A percentile compares a stretch with the other conserved stretches of the same genome.
These are phyloP conservation scores for Cryptotis parvus DNA, from an alignment of 2,113 vertebrate species.

Conservation along the genomic window DNA sequence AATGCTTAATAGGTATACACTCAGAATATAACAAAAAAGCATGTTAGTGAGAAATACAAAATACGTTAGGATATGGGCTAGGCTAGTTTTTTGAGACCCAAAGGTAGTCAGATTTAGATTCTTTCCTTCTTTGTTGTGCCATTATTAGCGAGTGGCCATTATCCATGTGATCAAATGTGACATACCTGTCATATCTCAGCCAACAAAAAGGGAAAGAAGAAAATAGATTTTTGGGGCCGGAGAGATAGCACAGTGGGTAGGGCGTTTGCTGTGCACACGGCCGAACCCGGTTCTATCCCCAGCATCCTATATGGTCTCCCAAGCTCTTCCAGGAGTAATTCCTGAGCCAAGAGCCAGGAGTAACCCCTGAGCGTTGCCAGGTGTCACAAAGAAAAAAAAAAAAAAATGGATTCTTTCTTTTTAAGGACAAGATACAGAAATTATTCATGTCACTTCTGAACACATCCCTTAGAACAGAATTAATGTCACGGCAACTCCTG, in stretches of 20 bases:
- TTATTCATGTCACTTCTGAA: neutral
- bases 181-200: neutral
- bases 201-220: neutral
- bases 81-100: neutral
- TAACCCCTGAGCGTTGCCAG: too few relatives aligned
- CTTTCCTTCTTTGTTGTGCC: neutral
- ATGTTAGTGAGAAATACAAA: neutral
- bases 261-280: too few relatives aligned
- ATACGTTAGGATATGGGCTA: neutral
- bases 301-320: too few relatives aligned
- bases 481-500: neutral
- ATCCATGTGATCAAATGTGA: neutral
- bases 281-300: too few relatives aligned
- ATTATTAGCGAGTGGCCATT: neutral
- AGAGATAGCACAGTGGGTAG: too few relatives aligned
- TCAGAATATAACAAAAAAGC: neutral
- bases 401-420: too few relatives aligned
- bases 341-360: too few relatives aligned
- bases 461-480: neutral
- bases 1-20: neutral
- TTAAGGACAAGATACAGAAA: constrained; percentile 35
- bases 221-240: too few relatives aligned
- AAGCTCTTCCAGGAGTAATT: too few relatives aligned
- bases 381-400: too few relatives aligned
- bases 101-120: neutral